phyloP scores from a whole-genome alignment of 2,888 invertebrate genomes.

The Megamerina dolium region DNA sequence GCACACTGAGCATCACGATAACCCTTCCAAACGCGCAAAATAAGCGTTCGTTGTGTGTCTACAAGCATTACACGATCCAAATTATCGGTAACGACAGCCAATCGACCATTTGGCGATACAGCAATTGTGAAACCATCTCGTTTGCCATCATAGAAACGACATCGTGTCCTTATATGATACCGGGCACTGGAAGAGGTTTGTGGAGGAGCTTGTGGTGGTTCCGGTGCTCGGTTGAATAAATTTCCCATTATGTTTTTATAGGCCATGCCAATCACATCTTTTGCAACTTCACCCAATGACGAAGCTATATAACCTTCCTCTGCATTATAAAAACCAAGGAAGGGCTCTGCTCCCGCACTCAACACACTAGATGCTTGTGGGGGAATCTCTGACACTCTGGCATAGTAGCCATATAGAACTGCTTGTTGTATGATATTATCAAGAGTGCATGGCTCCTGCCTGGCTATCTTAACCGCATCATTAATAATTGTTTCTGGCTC shows the following conservation, averaged over 20 bases:
- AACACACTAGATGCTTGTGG: conserved; percentile 71
- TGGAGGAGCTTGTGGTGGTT: conserved; percentile 43
- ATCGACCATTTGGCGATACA: conserved; percentile 64
- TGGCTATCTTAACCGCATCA: conserved; percentile 68
- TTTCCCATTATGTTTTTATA: conserved; percentile 76
- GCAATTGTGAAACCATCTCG: conserved; percentile 70
- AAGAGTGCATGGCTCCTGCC: conserved; percentile 60
- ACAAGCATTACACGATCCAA: conserved; percentile 83
- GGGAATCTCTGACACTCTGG: conserved; percentile 64
- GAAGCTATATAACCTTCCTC: conserved; percentile 80
- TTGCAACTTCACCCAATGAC: conserved; percentile 83
- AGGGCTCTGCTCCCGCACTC: conserved; percentile 76
- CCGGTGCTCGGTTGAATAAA: conserved; percentile 34
- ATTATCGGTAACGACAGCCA: conserved; percentile 78
- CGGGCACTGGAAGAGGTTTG: conserved; percentile 50
- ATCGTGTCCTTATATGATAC: conserved; percentile 64
- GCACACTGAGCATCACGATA: conserved; percentile 94
- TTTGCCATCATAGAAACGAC: conserved; percentile 73
- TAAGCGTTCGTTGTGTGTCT: conserved; percentile 72
- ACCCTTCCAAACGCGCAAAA: conserved; percentile 88
- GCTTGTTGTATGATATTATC: conserved; percentile 69
- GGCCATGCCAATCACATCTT: conserved; percentile 66
- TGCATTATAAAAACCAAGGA: conserved; percentile 82
- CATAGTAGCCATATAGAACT: conserved; percentile 40
- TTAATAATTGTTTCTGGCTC: conserved; percentile 66